Evolutionary conservation across 1,140 invertebrate species (phyloP).

Genomic region (Lordiphosa stackelbergi): DNA sequence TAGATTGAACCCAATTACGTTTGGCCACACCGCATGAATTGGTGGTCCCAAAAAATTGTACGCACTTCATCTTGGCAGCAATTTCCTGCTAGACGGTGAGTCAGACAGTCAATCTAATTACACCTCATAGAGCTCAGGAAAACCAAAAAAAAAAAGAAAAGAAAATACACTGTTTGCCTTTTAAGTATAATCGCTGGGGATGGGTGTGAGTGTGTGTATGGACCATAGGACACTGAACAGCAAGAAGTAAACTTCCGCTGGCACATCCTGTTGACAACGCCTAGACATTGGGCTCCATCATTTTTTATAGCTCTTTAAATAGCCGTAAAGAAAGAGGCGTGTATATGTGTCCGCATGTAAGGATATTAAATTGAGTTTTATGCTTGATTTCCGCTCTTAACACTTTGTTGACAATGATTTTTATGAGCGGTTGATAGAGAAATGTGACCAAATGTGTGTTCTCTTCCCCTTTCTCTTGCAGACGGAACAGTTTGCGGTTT

Average conservation of each 20-base stretch:
- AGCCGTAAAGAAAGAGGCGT: constrained; percentile 44
- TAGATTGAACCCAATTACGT: no score
- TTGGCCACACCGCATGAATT: no score
- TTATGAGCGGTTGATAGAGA: constrained; percentile 40
- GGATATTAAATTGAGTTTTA: constrained; percentile 68
- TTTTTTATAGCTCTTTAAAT: constrained; percentile 69
- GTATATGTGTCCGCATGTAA: constrained; percentile 19
- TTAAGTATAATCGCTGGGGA: neutral
- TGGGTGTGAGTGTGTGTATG: constrained; percentile 6
- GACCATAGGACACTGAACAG: constrained; percentile 19
- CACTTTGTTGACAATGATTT: constrained; percentile 66
- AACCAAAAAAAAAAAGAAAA: constrained; percentile 12
- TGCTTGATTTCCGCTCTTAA: constrained; percentile 68
- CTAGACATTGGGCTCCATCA: constrained; percentile 55
- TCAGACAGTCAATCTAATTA: constrained; percentile 37
- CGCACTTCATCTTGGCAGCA: constrained; percentile 38
- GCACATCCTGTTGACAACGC: constrained; percentile 52
- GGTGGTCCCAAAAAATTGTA: constrained; percentile 10
- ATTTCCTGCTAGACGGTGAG: constrained; percentile 43
- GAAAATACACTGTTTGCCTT: constrained; percentile 8
- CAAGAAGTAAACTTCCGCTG: constrained; percentile 59
- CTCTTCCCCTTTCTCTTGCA: constrained; percentile 78
- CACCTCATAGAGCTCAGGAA: constrained; percentile 13
- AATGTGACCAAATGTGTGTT: constrained; percentile 36
- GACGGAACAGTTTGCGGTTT: constrained; percentile 92